Conservation (phyloP, 2,888 invertebrate species). For the Junonia oenone region DNA sequence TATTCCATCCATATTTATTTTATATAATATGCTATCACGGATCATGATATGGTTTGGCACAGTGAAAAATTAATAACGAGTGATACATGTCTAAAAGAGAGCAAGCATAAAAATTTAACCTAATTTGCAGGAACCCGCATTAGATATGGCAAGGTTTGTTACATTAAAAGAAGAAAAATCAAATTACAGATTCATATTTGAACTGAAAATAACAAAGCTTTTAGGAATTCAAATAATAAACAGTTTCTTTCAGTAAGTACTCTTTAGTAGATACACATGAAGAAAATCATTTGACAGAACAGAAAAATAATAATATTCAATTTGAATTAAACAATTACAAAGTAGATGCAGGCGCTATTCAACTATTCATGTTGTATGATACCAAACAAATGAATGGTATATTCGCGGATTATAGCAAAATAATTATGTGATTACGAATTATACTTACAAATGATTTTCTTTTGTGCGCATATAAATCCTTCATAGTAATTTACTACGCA, state of each 20-base stretch:
- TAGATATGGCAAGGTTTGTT: constrained; percentile 10
- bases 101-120: constrained; percentile 17
- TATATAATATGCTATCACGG: constrained; percentile 58
- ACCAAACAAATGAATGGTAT: too few species aligned
- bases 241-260: background rate
- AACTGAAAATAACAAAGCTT: background rate
- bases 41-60: constrained; percentile 68
- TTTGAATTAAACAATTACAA: too few species aligned
- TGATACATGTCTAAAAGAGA: constrained; percentile 25
- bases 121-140: constrained; percentile 15
- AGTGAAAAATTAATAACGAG: constrained; percentile 31
- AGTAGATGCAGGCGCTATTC: too few species aligned
- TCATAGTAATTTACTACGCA: background rate
- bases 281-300: background rate
- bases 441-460: too few species aligned
- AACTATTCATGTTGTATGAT: too few species aligned
- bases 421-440: too few species aligned
- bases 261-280: background rate
- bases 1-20: constrained; percentile 36
- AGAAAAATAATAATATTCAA: too few species aligned
- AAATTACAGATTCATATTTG: background rate
- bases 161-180: background rate
- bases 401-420: too few species aligned
- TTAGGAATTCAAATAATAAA: background rate
- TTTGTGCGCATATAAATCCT: background rate